Conservation (phyloP, 2,797 vertebrate species). For the Alfaro cultratus region DNA sequence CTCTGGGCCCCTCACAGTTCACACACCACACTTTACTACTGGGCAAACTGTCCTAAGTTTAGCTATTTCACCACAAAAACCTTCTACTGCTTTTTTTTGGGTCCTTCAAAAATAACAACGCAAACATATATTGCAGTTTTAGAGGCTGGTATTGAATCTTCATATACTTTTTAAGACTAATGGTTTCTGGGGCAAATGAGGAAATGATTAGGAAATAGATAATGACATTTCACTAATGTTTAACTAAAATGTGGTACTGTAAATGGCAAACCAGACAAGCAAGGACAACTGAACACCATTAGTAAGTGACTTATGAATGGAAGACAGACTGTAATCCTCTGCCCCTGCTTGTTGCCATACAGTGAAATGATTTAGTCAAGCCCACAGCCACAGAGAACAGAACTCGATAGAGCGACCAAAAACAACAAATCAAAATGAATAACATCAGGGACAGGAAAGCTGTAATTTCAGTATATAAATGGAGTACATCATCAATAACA, state of each 20-base stretch:
- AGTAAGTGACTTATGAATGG: slow-evolving; percentile 56
- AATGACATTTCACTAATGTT: slow-evolving; percentile 72
- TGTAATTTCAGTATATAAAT: slow-evolving; percentile 40
- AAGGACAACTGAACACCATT: slow-evolving; percentile 62
- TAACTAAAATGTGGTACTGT: slow-evolving; percentile 65
- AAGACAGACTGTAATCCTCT: slow-evolving; percentile 36
- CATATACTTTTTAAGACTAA: slow-evolving; percentile 49
- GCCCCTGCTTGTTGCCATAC: slow-evolving; percentile 33
- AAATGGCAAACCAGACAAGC: slow-evolving; percentile 67
- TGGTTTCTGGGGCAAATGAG: slow-evolving; percentile 38
- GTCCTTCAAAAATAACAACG: slow-evolving; percentile 63
- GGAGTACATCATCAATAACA: slow-evolving; percentile 41
- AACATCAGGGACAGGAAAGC: slow-evolving; percentile 38
- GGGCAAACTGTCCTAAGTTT: slow-evolving; percentile 76
- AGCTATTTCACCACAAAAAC: slow-evolving; percentile 63
- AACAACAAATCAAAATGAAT: slow-evolving; percentile 54
- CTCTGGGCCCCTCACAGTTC: slow-evolving; percentile 66
- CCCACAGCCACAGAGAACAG: slow-evolving; percentile 26
- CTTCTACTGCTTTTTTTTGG: slow-evolving; percentile 57
- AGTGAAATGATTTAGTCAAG: slow-evolving; percentile 45
- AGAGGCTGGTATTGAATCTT: slow-evolving; percentile 37
- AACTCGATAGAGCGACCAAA: slow-evolving; percentile 37
- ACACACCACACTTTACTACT: slow-evolving; percentile 78
- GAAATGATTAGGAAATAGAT: slow-evolving; percentile 58
- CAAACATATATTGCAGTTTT: slow-evolving; percentile 62